A percentile compares a stretch with the other conserved stretches of the same genome.
phyloP scores from a whole-genome alignment of 2,797 vertebrate genomes.

The Tauraco hartlaubi region DNA sequence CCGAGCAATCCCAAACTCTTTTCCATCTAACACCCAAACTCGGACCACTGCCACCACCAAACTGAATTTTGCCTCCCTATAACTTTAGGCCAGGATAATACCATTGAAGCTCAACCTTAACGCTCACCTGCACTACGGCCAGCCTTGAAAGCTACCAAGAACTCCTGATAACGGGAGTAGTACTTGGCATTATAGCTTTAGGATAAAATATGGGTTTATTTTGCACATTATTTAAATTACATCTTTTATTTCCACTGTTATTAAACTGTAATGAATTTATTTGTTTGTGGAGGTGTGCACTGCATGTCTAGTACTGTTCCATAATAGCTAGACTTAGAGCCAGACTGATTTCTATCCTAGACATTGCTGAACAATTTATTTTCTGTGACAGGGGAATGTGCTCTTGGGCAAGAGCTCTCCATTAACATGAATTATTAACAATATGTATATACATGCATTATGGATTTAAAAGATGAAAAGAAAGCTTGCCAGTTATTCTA shows the following conservation, averaged over 20 bases:
- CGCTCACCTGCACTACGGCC: not conserved
- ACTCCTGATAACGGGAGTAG: not conserved
- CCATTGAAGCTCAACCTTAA: not conserved
- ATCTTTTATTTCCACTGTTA: constrained; percentile 6
- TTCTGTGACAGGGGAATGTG: constrained; percentile 34
- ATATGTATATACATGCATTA: constrained; percentile 51
- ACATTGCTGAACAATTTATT: constrained; percentile 61
- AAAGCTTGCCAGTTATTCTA: not conserved
- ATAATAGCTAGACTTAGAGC: constrained; percentile 27
- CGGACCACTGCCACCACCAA: not conserved
- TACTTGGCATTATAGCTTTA: not conserved
- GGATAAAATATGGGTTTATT: not conserved
- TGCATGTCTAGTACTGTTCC: not conserved
- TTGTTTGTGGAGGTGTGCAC: constrained; percentile 37
- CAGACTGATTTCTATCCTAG: constrained; percentile 19
- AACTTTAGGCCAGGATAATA: not conserved
- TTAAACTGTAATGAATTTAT: constrained; percentile 41
- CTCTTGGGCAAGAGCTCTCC: constrained; percentile 41
- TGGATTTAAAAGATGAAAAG: constrained; percentile 45
- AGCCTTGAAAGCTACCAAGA: not conserved
- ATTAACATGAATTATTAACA: constrained; percentile 67
- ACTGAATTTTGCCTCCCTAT: not conserved
- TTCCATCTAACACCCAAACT: no score
- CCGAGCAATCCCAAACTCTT: not conserved
- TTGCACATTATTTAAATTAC: constrained; percentile 32